phyloP scores from a whole-genome alignment of 2,797 vertebrate genomes.

The Oryzias sinensis region DNA sequence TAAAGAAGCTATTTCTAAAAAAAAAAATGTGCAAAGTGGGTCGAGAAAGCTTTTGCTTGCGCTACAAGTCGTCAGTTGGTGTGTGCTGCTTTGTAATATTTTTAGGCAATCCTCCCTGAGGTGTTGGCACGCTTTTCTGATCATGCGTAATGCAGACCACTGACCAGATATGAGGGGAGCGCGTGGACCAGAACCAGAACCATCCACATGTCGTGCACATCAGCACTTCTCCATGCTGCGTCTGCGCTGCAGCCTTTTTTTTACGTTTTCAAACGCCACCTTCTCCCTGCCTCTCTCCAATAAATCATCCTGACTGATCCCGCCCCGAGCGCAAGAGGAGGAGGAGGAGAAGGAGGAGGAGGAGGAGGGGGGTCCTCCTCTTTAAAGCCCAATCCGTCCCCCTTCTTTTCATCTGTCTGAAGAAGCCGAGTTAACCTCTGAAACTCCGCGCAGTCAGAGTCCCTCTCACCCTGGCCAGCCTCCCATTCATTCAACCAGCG shows the following conservation, averaged over 20 bases:
- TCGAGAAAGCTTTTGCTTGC: too few relatives aligned
- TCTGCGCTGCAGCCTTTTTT: conserved; percentile 63
- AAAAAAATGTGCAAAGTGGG: too few relatives aligned
- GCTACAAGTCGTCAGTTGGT: too few relatives aligned
- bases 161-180: neutral
- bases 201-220: conserved; percentile 55
- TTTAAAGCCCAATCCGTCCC: conserved; percentile 79
- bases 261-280: conserved; percentile 55
- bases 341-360: too few relatives aligned
- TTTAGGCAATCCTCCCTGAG: neutral
- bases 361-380: conserved; percentile 68
- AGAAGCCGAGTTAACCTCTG: conserved; percentile 81
- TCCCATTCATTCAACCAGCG: conserved; percentile 70
- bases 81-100: neutral
- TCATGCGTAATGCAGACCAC: conserved; percentile 2
- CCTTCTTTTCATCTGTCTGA: conserved; percentile 75
- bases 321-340: conserved; percentile 61
- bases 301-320: conserved; percentile 81
- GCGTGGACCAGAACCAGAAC: conserved; percentile 23
- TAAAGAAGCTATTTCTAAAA: too few relatives aligned
- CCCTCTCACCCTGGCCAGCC: conserved; percentile 64
- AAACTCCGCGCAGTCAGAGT: conserved; percentile 70
- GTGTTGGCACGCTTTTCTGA: conserved; percentile 1
- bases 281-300: conserved; percentile 50
- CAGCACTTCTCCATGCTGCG: conserved; percentile 67